Evolutionary conservation across 2,888 invertebrate genomes (phyloP), one percentile per base, ranked within the genome.

Genomic region (Acronicta aceris): DNA sequence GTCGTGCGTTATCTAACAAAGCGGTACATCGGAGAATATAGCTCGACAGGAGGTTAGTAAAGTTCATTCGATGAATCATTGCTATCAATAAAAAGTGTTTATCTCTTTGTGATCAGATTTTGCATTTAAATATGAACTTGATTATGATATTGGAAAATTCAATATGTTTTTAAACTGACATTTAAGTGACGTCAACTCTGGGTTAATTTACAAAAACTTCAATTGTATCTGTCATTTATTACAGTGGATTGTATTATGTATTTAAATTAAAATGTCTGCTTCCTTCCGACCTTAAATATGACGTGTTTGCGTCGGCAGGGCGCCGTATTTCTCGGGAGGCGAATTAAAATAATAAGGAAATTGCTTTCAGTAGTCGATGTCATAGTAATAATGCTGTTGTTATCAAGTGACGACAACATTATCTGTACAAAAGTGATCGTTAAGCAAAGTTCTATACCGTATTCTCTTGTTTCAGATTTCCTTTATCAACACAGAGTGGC

Each of bases 11-110:
- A 97, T 92, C 94, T 97, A 82, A 97, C 97, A 70, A 97, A 97
- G 91, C 95, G 97, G 81, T 97, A 97, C 89, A 97, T 97, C 84
- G 97, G 97, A 76, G 97, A 97, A 95, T 97, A 97, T 94, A 97
- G 97, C 92, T 97, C 97, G 66, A 97, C 96, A 78, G 97, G 96
- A 90, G 97, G 97, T 97, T 88, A 96, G 96, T 95, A 67, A 65
- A 76, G 67, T 66, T 73, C 76, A 76, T 40, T 47, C 43, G 48
- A 59, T 68, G 46, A 71, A 63, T 69, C 40, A 61, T 76, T 68
- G 50, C 50, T 53, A 57, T 73, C 53, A 41, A 45, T 47, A 66
- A 73, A 60, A 58, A 59, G n/a, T 53, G n/a, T 48, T 67, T 41
- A 67, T 54, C 25, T 51, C 30, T 57, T 50, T 51, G 38, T 36